Evolutionary conservation across 92 coral and sea anemone genomes (phyloP).

Genomic region (Zoanthus gigantus): DNA sequence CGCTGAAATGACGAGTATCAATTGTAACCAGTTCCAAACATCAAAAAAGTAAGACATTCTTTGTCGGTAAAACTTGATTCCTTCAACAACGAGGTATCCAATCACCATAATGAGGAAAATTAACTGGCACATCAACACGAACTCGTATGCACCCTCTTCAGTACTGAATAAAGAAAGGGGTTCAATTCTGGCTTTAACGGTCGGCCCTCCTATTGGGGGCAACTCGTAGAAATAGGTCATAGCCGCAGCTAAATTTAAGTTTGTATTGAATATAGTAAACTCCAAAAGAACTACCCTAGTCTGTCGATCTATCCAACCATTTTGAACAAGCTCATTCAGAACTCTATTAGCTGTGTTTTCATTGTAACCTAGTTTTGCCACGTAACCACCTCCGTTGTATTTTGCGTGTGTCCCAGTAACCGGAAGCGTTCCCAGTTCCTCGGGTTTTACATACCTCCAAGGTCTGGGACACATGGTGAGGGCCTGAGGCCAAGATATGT

Average conservation of each 20-base stretch:
- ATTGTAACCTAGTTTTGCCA: conserved; percentile 57
- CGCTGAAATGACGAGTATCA: conserved; percentile 39
- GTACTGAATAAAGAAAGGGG: conserved; percentile 53
- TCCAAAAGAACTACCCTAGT: conserved; percentile 55
- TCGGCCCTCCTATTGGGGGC: conserved; percentile 45
- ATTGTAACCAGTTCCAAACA: conserved; percentile 58
- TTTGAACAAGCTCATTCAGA: conserved; percentile 28
- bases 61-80: conserved; percentile 37
- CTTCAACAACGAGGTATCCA: conserved; percentile 33
- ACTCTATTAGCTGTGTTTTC: conserved; percentile 41
- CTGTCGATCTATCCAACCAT: conserved; percentile 60
- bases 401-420: conserved; percentile 33
- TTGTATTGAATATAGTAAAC: conserved; percentile 53
- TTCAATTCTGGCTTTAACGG: conserved; percentile 29
- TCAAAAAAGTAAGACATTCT: conserved; percentile 36
- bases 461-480: conserved; percentile 31
- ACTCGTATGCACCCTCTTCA: conserved; percentile 49
- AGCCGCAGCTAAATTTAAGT: conserved; percentile 46
- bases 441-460: conserved; percentile 11
- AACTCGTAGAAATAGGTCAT: conserved; percentile 55
- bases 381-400: conserved; percentile 60
- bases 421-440: conserved; percentile 24
- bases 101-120: conserved; percentile 53
- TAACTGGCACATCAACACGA: conserved; percentile 56
- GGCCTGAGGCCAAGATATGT: conserved; percentile 29